These are phyloP conservation scores for Ascidia mentula DNA, from an alignment of 23 tunicate genomes.

Conservation along the genomic window DNA sequence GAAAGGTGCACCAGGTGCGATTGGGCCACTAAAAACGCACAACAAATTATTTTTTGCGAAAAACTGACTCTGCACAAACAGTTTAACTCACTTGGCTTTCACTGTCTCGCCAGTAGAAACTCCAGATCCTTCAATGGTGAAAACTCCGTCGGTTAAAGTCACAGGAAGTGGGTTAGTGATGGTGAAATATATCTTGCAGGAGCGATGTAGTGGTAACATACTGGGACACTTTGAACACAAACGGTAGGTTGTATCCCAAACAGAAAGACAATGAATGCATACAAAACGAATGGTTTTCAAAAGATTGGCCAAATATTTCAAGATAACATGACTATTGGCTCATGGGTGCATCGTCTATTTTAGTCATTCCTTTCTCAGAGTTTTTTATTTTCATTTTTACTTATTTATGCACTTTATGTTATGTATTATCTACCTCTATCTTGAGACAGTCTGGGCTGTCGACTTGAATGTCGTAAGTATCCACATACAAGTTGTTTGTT, in stretches of 20 bases:
- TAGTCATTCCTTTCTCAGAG: too few relatives aligned
- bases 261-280: too few relatives aligned
- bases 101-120: constrained; percentile 4
- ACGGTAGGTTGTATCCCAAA: too few relatives aligned
- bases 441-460: constrained; percentile 44
- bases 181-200: constrained; percentile 11
- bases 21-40: constrained; percentile 8
- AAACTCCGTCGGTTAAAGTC: constrained; percentile 44
- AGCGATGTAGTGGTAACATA: background rate
- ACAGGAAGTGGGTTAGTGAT: constrained; percentile 52
- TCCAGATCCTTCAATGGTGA: constrained; percentile 40
- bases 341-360: too few relatives aligned
- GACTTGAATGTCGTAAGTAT: constrained; percentile 34
- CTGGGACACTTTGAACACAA: constrained; percentile 17
- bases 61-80: too few relatives aligned
- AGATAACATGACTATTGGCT: too few relatives aligned
- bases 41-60: too few relatives aligned
- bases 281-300: too few relatives aligned
- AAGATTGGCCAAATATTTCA: too few relatives aligned
- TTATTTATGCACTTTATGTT: too few relatives aligned
- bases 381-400: too few relatives aligned
- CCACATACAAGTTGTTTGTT: constrained; percentile 41
- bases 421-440: background rate
- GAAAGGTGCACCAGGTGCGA: constrained; percentile 13
- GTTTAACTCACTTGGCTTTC: background rate